Evolutionary conservation across 2,888 invertebrate genomes (phyloP).

Genomic region (Rotaria macrura): DNA sequence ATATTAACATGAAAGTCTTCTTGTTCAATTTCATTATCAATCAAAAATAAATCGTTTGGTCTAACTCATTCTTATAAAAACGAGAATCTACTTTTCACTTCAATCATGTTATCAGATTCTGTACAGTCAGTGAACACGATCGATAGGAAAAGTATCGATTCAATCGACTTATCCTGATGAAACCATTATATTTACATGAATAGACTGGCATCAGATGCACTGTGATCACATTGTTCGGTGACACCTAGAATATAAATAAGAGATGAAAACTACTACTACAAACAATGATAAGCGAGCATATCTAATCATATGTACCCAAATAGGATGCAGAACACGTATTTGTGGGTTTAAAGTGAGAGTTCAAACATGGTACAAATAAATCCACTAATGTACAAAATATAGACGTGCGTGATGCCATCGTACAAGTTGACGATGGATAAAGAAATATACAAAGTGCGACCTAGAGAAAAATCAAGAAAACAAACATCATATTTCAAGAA

Average conservation of each 20-base stretch:
- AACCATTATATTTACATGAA: not conserved
- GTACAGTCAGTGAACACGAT: too few relatives aligned
- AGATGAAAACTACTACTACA: not conserved
- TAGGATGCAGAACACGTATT: not conserved
- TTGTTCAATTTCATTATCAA: too few relatives aligned
- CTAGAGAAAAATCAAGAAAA: not conserved
- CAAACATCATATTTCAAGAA: not conserved
- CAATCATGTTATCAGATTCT: too few relatives aligned
- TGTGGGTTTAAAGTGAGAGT: not conserved
- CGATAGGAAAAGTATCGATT: not conserved
- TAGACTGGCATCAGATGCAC: slow-evolving; percentile 6
- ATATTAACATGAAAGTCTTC: too few relatives aligned
- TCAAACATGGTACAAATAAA: slow-evolving; percentile 4
- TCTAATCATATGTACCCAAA: not conserved
- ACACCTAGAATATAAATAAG: not conserved
- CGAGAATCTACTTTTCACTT: too few relatives aligned
- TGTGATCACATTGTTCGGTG: not conserved
- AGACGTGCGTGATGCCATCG: not conserved
- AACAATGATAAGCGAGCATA: not conserved
- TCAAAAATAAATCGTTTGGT: too few relatives aligned
- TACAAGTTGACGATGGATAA: not conserved
- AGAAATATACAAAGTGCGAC: not conserved
- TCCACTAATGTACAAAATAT: not conserved
- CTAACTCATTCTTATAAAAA: too few relatives aligned
- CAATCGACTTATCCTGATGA: too few relatives aligned